phyloP scores from a whole-genome alignment of 30 jellyfish, hydroid and myxozoan genomes.

The Aurelia aurita complex sp. Pacific region DNA sequence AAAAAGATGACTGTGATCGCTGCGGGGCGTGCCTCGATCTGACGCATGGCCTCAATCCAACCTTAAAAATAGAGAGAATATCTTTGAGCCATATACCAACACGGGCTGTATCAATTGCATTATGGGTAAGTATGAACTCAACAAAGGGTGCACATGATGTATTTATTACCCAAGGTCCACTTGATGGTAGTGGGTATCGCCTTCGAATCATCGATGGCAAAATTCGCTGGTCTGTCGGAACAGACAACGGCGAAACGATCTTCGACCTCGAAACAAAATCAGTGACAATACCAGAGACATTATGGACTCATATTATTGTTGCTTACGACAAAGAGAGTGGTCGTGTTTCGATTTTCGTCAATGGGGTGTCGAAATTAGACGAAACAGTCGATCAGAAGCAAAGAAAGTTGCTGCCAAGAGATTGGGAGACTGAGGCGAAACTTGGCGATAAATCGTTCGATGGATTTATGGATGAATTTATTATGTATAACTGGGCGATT shows the following conservation, averaged over 20 bases:
- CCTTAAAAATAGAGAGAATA: conserved; percentile 80
- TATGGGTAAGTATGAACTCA: conserved; percentile 88
- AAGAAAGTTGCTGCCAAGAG: conserved; percentile 82
- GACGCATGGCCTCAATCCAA: conserved; percentile 87
- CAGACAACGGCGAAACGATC: conserved; percentile 88
- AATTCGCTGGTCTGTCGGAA: conserved; percentile 86
- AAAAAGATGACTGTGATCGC: conserved; percentile 86
- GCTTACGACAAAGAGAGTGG: conserved; percentile 88
- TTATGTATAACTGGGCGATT: conserved; percentile 94
- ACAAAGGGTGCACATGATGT: conserved; percentile 88
- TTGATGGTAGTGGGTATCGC: conserved; percentile 90
- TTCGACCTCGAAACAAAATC: conserved; percentile 76
- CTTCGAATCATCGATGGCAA: conserved; percentile 89
- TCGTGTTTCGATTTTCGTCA: conserved; percentile 67
- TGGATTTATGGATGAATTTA: conserved; percentile 92
- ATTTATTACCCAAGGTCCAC: conserved; percentile 88
- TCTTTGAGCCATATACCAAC: conserved; percentile 85
- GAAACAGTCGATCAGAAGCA: conserved; percentile 63
- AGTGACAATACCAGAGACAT: conserved; percentile 81
- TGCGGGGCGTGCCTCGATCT: conserved; percentile 95
- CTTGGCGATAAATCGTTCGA: conserved; percentile 85
- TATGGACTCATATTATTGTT: conserved; percentile 93
- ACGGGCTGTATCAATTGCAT: conserved; percentile 76
- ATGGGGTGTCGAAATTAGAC: conserved; percentile 74
- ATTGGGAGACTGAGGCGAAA: conserved; percentile 97